These are phyloP conservation scores for Coreius guichenoti DNA, from an alignment of 2,797 vertebrate genomes.

Conservation along the genomic window DNA sequence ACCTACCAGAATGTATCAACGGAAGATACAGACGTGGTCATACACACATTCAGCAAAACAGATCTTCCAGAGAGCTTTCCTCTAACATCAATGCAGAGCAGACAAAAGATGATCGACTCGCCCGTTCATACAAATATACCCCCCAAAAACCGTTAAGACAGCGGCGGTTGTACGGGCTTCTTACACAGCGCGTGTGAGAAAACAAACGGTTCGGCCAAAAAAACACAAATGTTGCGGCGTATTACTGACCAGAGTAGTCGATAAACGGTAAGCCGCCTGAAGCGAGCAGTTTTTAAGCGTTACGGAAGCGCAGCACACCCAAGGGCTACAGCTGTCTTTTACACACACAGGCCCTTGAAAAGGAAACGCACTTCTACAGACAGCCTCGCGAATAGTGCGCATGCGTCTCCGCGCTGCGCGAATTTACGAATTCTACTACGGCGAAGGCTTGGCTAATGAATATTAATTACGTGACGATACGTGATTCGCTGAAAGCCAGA, in stretches of 20 bases:
- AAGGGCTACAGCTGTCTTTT: constrained; percentile 22
- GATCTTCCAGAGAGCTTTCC: constrained; percentile 20
- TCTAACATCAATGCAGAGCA: constrained; percentile 4
- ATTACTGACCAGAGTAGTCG: not conserved
- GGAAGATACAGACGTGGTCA: not conserved
- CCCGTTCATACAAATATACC: not conserved
- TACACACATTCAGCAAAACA: not conserved
- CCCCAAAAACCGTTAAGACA: constrained; percentile 7
- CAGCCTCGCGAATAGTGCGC: constrained; percentile 13
- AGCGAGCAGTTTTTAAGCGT: constrained; percentile 9
- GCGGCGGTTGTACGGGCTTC: not conserved
- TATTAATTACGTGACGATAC: not conserved
- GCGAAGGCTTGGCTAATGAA: not conserved
- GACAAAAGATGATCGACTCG: constrained; percentile 36
- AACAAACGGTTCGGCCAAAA: not conserved
- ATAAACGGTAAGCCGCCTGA: not conserved
- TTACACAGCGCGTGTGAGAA: not conserved
- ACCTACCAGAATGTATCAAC: constrained; percentile 4
- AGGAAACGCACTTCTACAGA: constrained; percentile 47
- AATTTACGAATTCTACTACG: not conserved
- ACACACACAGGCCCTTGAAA: constrained; percentile 39
- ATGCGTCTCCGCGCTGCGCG: not conserved
- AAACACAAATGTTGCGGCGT: constrained; percentile 12
- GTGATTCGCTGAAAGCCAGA: not conserved
- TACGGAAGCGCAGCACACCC: constrained; percentile 45